Evolutionary conservation across 2,888 invertebrate genomes (phyloP).

Genomic region (Cerceris rybyensis): DNA sequence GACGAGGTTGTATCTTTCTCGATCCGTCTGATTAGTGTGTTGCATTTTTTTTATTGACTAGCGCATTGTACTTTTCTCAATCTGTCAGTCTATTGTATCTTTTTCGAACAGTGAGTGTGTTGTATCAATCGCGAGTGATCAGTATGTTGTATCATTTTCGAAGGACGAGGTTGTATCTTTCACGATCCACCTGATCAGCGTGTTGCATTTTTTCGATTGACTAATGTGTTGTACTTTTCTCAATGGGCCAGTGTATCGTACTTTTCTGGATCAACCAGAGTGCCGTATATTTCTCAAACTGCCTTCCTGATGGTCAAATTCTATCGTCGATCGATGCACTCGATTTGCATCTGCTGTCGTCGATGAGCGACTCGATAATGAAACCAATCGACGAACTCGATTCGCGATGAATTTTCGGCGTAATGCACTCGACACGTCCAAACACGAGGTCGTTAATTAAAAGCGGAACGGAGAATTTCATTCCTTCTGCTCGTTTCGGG

Average conservation of each 20-base stretch:
- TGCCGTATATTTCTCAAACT: neutral
- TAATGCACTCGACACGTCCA: neutral
- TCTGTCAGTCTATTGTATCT: too few relatives aligned
- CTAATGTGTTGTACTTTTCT: too few relatives aligned
- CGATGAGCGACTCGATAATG: constrained; percentile 7
- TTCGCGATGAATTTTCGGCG: constrained; percentile 8
- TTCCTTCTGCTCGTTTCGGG: neutral
- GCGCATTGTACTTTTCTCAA: too few relatives aligned
- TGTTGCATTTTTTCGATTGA: too few relatives aligned
- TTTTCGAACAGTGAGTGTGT: neutral
- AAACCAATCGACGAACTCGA: constrained; percentile 14
- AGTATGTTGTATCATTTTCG: too few relatives aligned
- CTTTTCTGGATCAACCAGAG: neutral
- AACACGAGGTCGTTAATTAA: neutral
- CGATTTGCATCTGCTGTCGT: neutral
- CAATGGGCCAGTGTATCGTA: too few relatives aligned
- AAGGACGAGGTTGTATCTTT: too few relatives aligned
- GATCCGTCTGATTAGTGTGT: too few relatives aligned
- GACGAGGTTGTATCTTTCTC: too few relatives aligned
- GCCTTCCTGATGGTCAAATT: neutral
- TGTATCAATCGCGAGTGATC: too few relatives aligned
- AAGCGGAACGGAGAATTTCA: neutral
- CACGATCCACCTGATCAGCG: too few relatives aligned
- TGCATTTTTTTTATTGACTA: too few relatives aligned
- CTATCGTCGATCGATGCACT: neutral